Base-by-base conservation (phyloP, 1,140 invertebrate species). In the Drosophila watanabei region DNA sequence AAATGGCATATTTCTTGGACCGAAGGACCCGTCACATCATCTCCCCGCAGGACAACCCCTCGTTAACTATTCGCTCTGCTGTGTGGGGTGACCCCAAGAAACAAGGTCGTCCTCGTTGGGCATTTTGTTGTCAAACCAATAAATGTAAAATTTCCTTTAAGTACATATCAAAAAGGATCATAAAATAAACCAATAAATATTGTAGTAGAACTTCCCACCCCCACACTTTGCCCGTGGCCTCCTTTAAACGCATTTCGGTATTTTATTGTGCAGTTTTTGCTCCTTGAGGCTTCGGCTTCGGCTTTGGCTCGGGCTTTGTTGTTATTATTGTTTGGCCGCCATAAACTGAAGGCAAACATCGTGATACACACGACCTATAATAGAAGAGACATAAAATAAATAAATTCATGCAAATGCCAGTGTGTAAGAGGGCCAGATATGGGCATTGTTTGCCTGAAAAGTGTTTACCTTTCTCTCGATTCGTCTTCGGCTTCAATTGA, bases 81-180 rank as follows among this genome's bases (percentile, higher is more conserved):
- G 24, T n/a, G 41, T 39, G 37, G 54, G 64, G 30, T 77, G 83
- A 79, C 54, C 75, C 75, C 75, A 54, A 70, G 54, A 46, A 60
- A 70, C 68, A 75, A 64, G 45, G 60, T 60, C 63, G 68, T 37
- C 18, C 52, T 84, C 80, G 73, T 78, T 72, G 82, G 85, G 62
- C 75, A 64, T 86, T 87, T 80, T 84, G 73, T 89, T 89, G 85
- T 89, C 84, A 84, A 88, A 84, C 84, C 84, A 88, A 88, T 88
- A 88, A 88, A 88, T 88, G 85, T 88, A 88, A 88, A 88, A 88
- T 88, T 89, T 84, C 82, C 85, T 75, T 89, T 89, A 84, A 89
- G 84, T 84, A 88, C 80, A 81, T 89, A 88, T 84, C 85, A 88
- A 88, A 88, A 84, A 57, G 84, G 84, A 88, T 89, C 84, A 89